Conservation (phyloP, 2,797 vertebrate species). For the Margarornis squamiger region DNA sequence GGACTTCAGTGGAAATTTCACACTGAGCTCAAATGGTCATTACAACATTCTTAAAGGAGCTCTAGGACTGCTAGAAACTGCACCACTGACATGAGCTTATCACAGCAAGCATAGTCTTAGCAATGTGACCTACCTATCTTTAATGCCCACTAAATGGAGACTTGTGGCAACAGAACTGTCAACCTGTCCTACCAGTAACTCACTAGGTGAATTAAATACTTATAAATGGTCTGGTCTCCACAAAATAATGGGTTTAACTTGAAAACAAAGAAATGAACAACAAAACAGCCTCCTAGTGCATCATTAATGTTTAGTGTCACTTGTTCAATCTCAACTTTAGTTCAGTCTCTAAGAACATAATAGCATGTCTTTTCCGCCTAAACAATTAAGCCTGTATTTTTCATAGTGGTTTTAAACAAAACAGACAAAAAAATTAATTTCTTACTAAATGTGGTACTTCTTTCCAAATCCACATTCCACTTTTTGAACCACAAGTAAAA, state of each 20-base stretch:
- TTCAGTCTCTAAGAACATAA: not conserved
- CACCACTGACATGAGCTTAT: not conserved
- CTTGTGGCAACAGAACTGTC: not conserved
- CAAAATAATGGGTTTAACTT: not conserved
- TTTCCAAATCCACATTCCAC: not conserved
- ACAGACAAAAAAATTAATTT: not conserved
- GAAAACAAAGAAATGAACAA: not conserved
- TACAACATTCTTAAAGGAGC: not conserved
- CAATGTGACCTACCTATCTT: not conserved
- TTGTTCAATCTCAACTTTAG: not conserved
- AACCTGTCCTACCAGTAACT: not conserved
- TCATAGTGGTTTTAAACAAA: not conserved
- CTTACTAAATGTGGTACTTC: not conserved
- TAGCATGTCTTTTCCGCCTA: not conserved
- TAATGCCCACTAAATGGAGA: not conserved
- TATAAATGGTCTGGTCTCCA: not conserved
- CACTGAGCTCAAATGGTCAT: not conserved
- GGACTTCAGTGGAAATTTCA: not conserved
- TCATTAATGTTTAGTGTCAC: not conserved
- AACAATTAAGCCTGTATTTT: not conserved
- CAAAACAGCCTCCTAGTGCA: not conserved
- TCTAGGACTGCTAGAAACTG: not conserved
- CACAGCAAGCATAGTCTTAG: not conserved
- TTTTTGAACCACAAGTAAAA: not conserved
- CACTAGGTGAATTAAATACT: not conserved